Evolutionary conservation across 2,797 vertebrate genomes (phyloP).

Genomic region (Amphiprion clarkii): DNA sequence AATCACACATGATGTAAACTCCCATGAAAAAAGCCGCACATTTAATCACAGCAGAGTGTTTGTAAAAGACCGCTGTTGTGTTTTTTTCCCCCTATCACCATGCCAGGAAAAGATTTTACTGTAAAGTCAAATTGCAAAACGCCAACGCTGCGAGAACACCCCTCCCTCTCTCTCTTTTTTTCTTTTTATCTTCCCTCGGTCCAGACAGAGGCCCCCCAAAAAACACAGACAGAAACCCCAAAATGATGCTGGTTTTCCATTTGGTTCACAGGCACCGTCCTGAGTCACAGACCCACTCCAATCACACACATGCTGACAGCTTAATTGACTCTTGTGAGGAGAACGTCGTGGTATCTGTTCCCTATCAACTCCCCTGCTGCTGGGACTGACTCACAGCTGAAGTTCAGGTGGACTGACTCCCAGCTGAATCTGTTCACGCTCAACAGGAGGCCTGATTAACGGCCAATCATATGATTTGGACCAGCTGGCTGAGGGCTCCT

Average conservation of each 20-base stretch:
- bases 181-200: slow-evolving; percentile 53
- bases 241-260: slow-evolving; percentile 72
- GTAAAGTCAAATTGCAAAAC: slow-evolving; percentile 49
- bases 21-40: slow-evolving; percentile 43
- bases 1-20: slow-evolving; percentile 29
- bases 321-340: slow-evolving; percentile 59
- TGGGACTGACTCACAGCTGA: slow-evolving; percentile 62
- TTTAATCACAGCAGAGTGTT: slow-evolving; percentile 36
- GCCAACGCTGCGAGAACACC: slow-evolving; percentile 42
- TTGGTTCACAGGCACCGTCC: slow-evolving; percentile 62
- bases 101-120: slow-evolving; percentile 66
- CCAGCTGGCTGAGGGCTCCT: slow-evolving; percentile 50
- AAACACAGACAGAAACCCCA: slow-evolving; percentile 49
- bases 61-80: slow-evolving; percentile 34
- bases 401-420: slow-evolving; percentile 65
- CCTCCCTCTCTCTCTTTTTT: slow-evolving; percentile 34
- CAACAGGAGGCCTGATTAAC: slow-evolving; percentile 57
- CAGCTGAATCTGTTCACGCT: slow-evolving; percentile 56
- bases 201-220: slow-evolving; percentile 59
- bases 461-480: slow-evolving; percentile 30
- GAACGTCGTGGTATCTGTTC: slow-evolving; percentile 59
- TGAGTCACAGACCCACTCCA: slow-evolving; percentile 70
- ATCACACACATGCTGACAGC: slow-evolving; percentile 63
- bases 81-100: slow-evolving; percentile 17
- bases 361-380: slow-evolving; percentile 58